Evolutionary conservation across 2,888 invertebrate genomes (phyloP).

Genomic region (Eupeodes luniger): DNA sequence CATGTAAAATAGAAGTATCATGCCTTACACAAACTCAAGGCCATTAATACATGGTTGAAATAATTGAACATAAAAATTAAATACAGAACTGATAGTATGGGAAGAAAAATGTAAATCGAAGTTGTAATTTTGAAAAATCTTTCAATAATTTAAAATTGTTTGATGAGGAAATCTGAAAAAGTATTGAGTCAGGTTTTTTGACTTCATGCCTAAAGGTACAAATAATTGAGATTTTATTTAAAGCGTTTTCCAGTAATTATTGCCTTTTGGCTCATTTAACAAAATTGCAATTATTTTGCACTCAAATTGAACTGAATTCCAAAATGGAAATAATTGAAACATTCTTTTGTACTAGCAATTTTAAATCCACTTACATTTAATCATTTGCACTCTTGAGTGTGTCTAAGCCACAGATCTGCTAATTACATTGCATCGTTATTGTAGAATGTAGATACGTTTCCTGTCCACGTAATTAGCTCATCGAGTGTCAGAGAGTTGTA

Average conservation of each 20-base stretch:
- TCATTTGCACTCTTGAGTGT: not conserved
- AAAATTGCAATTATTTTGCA: not conserved
- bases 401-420: not conserved
- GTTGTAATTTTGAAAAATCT: no score
- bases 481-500: constrained; percentile 9
- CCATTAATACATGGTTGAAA: not conserved
- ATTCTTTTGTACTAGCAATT: not conserved
- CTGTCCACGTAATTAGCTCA: constrained; percentile 33
- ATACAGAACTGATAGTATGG: not conserved
- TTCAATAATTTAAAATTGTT: no score
- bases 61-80: not conserved
- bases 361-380: not conserved
- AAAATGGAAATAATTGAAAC: not conserved
- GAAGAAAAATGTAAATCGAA: not conserved
- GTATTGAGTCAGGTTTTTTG: no score
- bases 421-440: not conserved
- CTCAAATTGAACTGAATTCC: not conserved
- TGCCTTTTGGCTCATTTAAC: not conserved
- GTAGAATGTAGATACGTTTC: not conserved
- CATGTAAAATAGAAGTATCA: not conserved
- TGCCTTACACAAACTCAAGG: not conserved
- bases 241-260: no score
- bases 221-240: no score
- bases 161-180: no score
- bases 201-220: no score